These are phyloP conservation scores for Drosophila anomalata DNA, from an alignment of 2,888 invertebrate genomes.

Conservation along the genomic window DNA sequence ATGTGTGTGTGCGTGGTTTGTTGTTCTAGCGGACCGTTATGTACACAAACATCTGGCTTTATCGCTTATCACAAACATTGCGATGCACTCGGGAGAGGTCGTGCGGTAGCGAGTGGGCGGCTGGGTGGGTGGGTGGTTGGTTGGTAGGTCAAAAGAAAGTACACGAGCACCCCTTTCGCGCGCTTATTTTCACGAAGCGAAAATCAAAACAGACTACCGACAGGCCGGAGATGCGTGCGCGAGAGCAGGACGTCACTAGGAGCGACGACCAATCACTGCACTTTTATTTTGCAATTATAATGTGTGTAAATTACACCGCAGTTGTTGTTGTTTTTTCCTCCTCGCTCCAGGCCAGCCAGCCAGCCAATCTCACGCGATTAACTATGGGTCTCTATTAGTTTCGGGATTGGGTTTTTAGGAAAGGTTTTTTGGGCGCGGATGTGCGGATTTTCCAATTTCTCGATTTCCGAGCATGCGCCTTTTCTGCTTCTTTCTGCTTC, in stretches of 20 bases:
- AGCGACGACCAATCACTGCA: constrained; percentile 45
- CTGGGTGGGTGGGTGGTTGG: constrained; percentile 31
- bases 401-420: background rate
- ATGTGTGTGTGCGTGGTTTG: constrained; percentile 56
- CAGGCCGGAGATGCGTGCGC: constrained; percentile 9
- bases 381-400: background rate
- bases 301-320: constrained; percentile 41
- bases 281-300: constrained; percentile 64
- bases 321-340: constrained; percentile 12
- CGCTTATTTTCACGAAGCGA: constrained; percentile 77
- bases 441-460: constrained; percentile 13
- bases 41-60: constrained; percentile 61
- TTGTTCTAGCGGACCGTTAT: constrained; percentile 23
- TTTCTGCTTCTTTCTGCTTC: constrained; percentile 38
- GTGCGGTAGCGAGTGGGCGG: background rate
- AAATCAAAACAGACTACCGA: constrained; percentile 71
- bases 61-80: constrained; percentile 73
- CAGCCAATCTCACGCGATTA: constrained; percentile 19
- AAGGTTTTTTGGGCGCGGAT: background rate
- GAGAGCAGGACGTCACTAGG: constrained; percentile 29
- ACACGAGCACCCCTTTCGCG: constrained; percentile 79
- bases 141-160: constrained; percentile 64
- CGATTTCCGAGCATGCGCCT: constrained; percentile 41
- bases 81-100: constrained; percentile 49
- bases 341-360: background rate